These are phyloP conservation scores for Tetragnatha montana DNA, from an alignment of 2,888 invertebrate genomes.

Conservation along the genomic window DNA sequence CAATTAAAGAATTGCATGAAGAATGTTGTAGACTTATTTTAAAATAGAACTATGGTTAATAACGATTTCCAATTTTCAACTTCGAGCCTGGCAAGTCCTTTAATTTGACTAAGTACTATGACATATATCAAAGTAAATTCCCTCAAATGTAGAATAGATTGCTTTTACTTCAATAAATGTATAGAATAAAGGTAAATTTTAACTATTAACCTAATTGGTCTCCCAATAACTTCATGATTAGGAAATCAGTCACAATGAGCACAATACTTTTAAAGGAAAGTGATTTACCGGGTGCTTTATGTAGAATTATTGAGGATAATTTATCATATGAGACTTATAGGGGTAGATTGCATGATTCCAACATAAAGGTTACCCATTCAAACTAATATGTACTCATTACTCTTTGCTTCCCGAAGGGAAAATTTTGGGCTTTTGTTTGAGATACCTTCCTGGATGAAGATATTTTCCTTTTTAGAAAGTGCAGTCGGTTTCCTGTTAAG, in stretches of 20 bases:
- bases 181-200: background rate
- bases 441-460: background rate
- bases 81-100: too few species aligned
- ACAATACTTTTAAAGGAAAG: background rate
- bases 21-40: too few species aligned
- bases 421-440: background rate
- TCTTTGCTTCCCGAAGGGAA: conserved; percentile 1
- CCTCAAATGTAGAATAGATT: too few species aligned
- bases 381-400: background rate
- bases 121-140: too few species aligned
- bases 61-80: too few species aligned
- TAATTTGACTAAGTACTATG: too few species aligned
- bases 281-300: background rate
- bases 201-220: background rate
- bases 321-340: background rate
- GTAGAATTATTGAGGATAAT: background rate
- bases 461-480: background rate
- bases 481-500: background rate
- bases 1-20: too few species aligned
- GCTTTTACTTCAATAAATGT: background rate
- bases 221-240: background rate
- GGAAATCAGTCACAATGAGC: background rate
- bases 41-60: too few species aligned
- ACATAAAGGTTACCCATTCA: conserved; percentile 1
- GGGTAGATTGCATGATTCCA: background rate